A percentile compares a stretch with the other conserved stretches of the same genome.
Conservation (phyloP, 23 tunicate genomes). For the Halocynthia aurantium region DNA sequence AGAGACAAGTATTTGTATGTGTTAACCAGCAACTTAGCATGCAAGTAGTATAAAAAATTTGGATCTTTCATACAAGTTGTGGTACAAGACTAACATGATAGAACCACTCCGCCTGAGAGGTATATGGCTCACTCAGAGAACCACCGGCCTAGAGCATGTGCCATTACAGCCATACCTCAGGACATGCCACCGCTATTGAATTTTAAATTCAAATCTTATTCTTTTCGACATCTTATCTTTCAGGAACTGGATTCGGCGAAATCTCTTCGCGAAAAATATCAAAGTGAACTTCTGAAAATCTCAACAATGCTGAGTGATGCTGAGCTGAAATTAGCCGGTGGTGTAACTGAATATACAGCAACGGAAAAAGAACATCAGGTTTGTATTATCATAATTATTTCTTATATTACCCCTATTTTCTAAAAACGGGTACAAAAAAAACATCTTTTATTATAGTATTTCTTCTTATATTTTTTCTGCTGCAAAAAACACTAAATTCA, state of each 20-base stretch:
- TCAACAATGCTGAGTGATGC: constrained; percentile 38
- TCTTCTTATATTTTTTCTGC: neutral
- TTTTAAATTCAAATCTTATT: too few species aligned
- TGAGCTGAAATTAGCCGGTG: constrained; percentile 42
- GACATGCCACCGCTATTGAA: too few species aligned
- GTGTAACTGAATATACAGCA: constrained; percentile 9
- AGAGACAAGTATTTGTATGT: too few species aligned
- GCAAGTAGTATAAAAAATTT: too few species aligned
- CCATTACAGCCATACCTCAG: neutral
- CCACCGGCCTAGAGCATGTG: neutral
- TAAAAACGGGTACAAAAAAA: neutral
- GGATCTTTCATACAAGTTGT: too few species aligned
- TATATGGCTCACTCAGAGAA: neutral
- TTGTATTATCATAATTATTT: neutral
- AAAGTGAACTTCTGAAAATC: constrained; percentile 58
- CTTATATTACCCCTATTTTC: neutral
- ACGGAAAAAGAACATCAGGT: constrained; percentile 33
- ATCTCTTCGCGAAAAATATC: constrained; percentile 67
- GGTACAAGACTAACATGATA: neutral
- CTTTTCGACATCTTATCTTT: neutral
- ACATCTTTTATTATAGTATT: neutral
- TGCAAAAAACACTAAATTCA: neutral
- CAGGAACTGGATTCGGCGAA: constrained; percentile 73
- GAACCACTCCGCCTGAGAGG: neutral
- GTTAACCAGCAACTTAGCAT: too few species aligned